Base-by-base conservation (phyloP, 2,888 invertebrate genomes). In the Drosophila mimica region DNA sequence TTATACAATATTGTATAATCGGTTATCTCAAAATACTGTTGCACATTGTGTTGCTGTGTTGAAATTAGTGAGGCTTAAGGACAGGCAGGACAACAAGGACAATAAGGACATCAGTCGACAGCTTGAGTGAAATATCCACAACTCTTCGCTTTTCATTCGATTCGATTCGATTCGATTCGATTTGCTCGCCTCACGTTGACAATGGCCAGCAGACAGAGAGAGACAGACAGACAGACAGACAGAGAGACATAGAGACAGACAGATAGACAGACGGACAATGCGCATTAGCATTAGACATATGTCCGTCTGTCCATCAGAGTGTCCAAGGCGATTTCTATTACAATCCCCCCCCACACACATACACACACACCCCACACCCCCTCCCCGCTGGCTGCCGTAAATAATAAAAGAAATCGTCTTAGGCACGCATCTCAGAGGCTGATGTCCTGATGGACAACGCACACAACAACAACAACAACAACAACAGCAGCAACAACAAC, bases 341-440 rank as follows among this genome's bases (percentile, higher is more conserved):
- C 84, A 80, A 76, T 65, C 54, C 63, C 36, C n/a, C n/a, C n/a
- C n/a, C n/a, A n/a, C 65, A 31, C 34, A 31, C 43, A 43, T 9
- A 15, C 9, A 20, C 11, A 25, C n/a, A 13, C 51, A 30, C 52
- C 25, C 5, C 4, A n/a, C 13, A 11, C n/a, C 0, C 20, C 13
- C 33, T 1, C n/a, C 30, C 9, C 25, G 3, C 25, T 66, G 60
- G 59, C 57, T 65, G 64, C 79, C 88, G 86, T 89, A 88, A 90
- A 88, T 88, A 88, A 88, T 89, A 89, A 89, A 89, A 84, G 88
- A 88, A 89, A 89, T 90, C 88, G 89, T 85, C 85, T 89, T 88
- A 89, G 89, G 90, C 85, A 89, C 90, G 90, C 89, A 90, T 81
- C 82, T 82, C 79, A 72, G 75, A 38, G 40, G 56, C 38, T 54